Evolutionary conservation across 2,888 invertebrate genomes (phyloP).

Genomic region (Drosophila melanocephala): DNA sequence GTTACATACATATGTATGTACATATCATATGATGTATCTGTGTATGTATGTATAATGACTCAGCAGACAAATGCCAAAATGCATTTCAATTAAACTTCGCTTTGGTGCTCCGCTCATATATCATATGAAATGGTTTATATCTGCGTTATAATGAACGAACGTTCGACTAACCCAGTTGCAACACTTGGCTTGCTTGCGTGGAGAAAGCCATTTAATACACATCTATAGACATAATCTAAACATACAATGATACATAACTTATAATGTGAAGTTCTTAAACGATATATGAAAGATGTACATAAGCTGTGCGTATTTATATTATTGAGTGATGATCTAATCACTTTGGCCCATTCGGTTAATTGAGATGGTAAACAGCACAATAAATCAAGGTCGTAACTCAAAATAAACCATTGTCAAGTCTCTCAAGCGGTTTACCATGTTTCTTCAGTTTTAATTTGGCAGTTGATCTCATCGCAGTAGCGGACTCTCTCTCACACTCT

Average conservation of each 20-base stretch:
- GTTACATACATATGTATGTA: background rate
- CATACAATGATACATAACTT: background rate
- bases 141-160: conserved; percentile 4
- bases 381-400: conserved; percentile 10
- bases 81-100: conserved; percentile 33
- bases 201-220: conserved; percentile 18
- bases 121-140: background rate
- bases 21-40: background rate
- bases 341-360: conserved; percentile 21
- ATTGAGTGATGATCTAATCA: conserved; percentile 45
- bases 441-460: background rate
- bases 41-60: conserved; percentile 10
- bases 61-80: conserved; percentile 21
- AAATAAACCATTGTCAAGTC: conserved; percentile 21
- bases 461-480: conserved; percentile 6
- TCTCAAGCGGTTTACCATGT: background rate
- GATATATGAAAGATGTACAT: conserved; percentile 1
- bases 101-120: background rate
- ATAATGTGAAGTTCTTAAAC: conserved; percentile 8
- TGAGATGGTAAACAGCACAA: conserved; percentile 9
- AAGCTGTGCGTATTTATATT: conserved; percentile 11
- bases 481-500: background rate
- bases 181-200: conserved; percentile 3
- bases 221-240: background rate
- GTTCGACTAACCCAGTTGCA: conserved; percentile 24